Conservation (phyloP, 2,888 invertebrate genomes). For the Drosophila macrospina region DNA sequence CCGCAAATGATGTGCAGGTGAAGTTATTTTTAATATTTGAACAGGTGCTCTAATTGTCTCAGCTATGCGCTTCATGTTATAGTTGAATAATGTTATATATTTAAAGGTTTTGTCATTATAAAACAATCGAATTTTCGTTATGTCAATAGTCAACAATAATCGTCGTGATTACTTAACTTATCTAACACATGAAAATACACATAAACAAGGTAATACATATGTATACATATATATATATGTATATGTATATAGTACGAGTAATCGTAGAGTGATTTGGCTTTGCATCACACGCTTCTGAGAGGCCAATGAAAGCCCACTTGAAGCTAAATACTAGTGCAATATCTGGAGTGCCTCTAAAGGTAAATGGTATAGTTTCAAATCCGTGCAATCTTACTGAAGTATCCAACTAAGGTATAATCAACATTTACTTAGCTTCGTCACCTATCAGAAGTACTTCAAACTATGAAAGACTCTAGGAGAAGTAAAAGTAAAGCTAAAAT, state of each 20-base stretch:
- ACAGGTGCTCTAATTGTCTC: constrained; percentile 61
- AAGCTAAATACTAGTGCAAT: constrained; percentile 25
- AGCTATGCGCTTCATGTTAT: background rate
- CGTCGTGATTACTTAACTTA: constrained; percentile 78
- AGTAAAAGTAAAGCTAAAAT: too few species aligned
- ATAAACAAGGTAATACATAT: background rate
- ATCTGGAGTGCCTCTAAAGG: constrained; percentile 2
- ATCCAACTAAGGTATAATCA: background rate
- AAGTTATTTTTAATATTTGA: constrained; percentile 24
- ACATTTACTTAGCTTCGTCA: background rate
- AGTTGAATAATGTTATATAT: constrained; percentile 7
- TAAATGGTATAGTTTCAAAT: constrained; percentile 19
- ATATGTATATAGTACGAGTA: background rate
- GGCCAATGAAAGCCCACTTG: constrained; percentile 39
- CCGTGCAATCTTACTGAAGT: background rate
- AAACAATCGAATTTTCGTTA: constrained; percentile 77
- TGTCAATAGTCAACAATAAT: constrained; percentile 74
- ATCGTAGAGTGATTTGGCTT: constrained; percentile 33
- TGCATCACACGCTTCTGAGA: constrained; percentile 20
- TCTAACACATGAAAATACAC: constrained; percentile 34
- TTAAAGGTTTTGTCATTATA: constrained; percentile 71
- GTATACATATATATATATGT: too few species aligned
- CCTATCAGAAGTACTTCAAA: background rate
- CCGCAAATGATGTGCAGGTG: constrained; percentile 54
- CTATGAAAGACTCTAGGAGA: too few species aligned